Percentiles rank a stretch among this genome's conserved stretches.
Conservation (phyloP, 2,888 invertebrate genomes). For the Cryptus viduatorius region DNA sequence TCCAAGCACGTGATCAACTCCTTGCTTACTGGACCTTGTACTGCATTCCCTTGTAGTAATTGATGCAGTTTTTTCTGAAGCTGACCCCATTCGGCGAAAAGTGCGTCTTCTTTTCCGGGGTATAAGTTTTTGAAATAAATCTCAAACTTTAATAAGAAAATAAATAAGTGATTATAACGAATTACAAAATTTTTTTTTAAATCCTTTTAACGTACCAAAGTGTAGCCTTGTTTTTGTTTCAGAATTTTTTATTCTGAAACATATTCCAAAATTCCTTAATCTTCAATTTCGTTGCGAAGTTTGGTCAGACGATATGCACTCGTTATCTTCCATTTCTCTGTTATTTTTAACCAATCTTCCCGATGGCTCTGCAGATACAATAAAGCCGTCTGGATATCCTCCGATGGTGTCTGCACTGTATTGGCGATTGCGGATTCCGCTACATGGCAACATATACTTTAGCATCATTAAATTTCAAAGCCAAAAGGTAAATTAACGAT, state of each 20-base stretch:
- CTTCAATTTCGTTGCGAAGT: neutral
- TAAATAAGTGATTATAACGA: too few species aligned
- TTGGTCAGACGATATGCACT: neutral
- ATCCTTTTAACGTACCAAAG: too few species aligned
- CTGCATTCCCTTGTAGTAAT: neutral
- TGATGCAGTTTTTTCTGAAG: neutral
- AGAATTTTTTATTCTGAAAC: too few species aligned
- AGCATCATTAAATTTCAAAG: too few species aligned
- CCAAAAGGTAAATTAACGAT: too few species aligned
- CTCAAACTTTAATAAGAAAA: neutral
- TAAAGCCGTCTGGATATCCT: neutral
- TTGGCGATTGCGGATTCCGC: too few species aligned
- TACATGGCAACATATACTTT: too few species aligned
- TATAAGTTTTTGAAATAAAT: neutral
- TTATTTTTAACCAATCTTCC: neutral
- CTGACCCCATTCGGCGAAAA: neutral
- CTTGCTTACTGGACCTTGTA: neutral
- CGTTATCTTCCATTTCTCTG: neutral
- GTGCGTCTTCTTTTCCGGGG: neutral
- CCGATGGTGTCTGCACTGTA: too few species aligned
- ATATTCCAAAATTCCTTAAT: too few species aligned
- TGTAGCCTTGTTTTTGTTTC: too few species aligned
- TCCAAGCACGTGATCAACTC: neutral
- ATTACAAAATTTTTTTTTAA: too few species aligned
- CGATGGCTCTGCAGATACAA: neutral